These are phyloP conservation scores for Cecropterus lyciades DNA, from an alignment of 1,140 invertebrate species.

Conservation along the genomic window DNA sequence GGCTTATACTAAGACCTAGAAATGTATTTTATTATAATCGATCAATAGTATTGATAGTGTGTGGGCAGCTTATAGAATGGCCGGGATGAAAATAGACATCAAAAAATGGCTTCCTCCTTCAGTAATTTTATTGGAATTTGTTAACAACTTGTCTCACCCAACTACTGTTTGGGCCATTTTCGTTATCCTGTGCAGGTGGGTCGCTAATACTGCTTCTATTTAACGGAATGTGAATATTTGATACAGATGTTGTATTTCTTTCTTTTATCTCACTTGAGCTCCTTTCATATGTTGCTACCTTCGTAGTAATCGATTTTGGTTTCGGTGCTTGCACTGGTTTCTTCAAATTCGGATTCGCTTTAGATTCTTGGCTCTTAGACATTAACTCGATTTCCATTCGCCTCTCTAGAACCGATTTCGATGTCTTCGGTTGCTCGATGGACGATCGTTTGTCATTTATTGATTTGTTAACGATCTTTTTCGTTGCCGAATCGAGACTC, in stretches of 20 bases:
- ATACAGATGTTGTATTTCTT: slow-evolving; percentile 40
- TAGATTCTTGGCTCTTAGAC: slow-evolving; percentile 57
- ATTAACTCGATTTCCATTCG: slow-evolving; percentile 79
- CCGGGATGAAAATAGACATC: no score
- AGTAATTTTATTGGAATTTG: slow-evolving; percentile 80
- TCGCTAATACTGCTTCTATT: slow-evolving; percentile 52
- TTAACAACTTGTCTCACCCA: slow-evolving; percentile 84
- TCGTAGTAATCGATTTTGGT: slow-evolving; percentile 69
- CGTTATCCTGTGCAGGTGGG: slow-evolving; percentile 43
- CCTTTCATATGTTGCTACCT: slow-evolving; percentile 71
- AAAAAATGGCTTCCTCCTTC: background rate
- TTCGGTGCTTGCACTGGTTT: slow-evolving; percentile 55
- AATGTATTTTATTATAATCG: no score
- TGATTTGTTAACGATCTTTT: slow-evolving; percentile 59
- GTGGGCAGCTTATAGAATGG: no score
- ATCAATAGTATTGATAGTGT: no score
- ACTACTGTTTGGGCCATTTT: slow-evolving; percentile 69
- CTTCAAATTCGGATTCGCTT: slow-evolving; percentile 50
- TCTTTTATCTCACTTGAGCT: slow-evolving; percentile 54
- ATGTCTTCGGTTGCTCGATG: slow-evolving; percentile 56
- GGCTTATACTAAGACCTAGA: no score
- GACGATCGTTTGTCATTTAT: slow-evolving; percentile 42
- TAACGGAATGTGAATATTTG: slow-evolving; percentile 51
- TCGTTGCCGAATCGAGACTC: slow-evolving; percentile 77
- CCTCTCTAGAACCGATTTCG: slow-evolving; percentile 79